phyloP scores from a whole-genome alignment of 1,140 invertebrate species.

The Phthorimaea operculella region DNA sequence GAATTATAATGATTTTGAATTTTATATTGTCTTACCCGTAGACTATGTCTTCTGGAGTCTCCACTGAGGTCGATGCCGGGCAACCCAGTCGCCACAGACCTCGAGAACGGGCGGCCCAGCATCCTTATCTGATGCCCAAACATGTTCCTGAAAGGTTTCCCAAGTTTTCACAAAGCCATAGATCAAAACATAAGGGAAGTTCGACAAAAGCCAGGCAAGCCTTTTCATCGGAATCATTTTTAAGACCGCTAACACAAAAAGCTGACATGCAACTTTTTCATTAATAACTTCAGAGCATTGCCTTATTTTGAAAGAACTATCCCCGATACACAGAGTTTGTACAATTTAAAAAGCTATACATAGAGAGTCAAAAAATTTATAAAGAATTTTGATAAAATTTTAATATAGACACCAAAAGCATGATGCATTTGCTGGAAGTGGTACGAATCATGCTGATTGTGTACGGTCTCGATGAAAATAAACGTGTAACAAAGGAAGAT shows the following conservation, averaged over 20 bases:
- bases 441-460: conserved; percentile 56
- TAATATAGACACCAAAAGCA: conserved; percentile 63
- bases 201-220: conserved; percentile 53
- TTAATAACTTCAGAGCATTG: conserved; percentile 13
- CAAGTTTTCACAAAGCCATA: background rate
- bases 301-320: background rate
- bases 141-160: conserved; percentile 52
- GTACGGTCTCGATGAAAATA: conserved; percentile 40
- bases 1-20: too few relatives aligned
- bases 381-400: conserved; percentile 32
- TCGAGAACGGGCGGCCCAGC: conserved; percentile 61
- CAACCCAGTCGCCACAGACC: conserved; percentile 57
- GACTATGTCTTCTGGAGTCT: conserved; percentile 56
- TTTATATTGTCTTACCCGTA: conserved; percentile 48
- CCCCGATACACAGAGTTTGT: too few relatives aligned
- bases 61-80: conserved; percentile 58
- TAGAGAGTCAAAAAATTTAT: conserved; percentile 27
- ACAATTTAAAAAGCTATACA: conserved; percentile 15
- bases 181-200: conserved; percentile 34
- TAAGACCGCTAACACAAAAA: conserved; percentile 54
- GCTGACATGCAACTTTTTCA: conserved; percentile 50
- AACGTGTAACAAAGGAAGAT: conserved; percentile 31
- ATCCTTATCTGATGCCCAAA: conserved; percentile 63
- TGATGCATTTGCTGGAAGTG: conserved; percentile 58
- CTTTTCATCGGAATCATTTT: conserved; percentile 12